These are phyloP conservation scores for Sclerodermus sp. DNA, from an alignment of 2,888 invertebrate species.

Conservation along the genomic window DNA sequence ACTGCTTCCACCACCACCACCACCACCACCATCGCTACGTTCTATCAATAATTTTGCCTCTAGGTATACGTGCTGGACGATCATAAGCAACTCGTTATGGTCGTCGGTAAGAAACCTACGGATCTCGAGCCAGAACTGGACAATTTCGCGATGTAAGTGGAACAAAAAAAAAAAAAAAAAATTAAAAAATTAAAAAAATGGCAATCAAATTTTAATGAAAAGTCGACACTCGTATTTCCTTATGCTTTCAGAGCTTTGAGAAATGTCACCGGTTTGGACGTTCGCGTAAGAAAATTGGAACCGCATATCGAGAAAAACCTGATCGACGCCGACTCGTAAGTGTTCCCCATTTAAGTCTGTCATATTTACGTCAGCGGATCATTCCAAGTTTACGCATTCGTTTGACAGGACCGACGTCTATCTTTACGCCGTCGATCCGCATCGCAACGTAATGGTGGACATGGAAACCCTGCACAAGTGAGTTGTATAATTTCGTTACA, in stretches of 20 bases:
- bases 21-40: too few relatives aligned
- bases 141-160: conserved; percentile 68
- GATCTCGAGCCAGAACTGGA: conserved; percentile 74
- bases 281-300: conserved; percentile 76
- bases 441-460: conserved; percentile 78
- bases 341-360: conserved; percentile 26
- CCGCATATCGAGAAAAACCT: conserved; percentile 70
- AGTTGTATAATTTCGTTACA: conserved; percentile 26
- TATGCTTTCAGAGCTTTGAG: conserved; percentile 65
- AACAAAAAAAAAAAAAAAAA: too few relatives aligned
- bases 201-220: too few relatives aligned
- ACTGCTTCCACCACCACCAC: too few relatives aligned
- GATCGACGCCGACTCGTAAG: conserved; percentile 71
- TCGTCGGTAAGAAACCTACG: conserved; percentile 74
- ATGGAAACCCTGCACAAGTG: conserved; percentile 79
- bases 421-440: conserved; percentile 81
- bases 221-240: background rate
- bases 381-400: background rate
- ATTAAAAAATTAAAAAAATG: too few relatives aligned
- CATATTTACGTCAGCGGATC: too few relatives aligned
- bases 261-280: conserved; percentile 76
- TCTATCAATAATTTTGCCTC: too few relatives aligned
- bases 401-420: conserved; percentile 78
- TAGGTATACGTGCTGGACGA: conserved; percentile 83
- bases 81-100: conserved; percentile 76